Evolutionary conservation across 2,797 vertebrate species (phyloP).

Genomic region (Galagoides demidoff): DNA sequence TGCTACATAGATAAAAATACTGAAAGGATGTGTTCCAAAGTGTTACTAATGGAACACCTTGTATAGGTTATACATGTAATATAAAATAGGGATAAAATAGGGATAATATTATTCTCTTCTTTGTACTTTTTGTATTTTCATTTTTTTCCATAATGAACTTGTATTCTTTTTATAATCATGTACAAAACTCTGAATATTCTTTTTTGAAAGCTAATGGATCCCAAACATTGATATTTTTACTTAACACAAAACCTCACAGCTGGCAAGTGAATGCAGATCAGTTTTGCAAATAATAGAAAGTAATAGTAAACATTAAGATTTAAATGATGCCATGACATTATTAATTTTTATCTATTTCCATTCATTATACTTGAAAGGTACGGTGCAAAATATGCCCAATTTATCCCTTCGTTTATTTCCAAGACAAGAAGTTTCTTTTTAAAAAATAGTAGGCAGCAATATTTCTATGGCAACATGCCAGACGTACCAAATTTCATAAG

Average conservation of each 20-base stretch:
- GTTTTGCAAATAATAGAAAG: conserved; percentile 25
- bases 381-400: not conserved
- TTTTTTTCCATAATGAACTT: conserved; percentile 12
- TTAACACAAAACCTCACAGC: not conserved
- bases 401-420: conserved; percentile 32
- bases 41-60: not conserved
- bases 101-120: not conserved
- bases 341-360: conserved; percentile 25
- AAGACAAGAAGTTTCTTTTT: conserved; percentile 31
- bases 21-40: not conserved
- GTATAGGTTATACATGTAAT: not conserved
- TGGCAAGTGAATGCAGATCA: not conserved
- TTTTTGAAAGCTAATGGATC: conserved; percentile 21
- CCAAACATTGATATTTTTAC: conserved; percentile 40
- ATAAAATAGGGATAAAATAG: not conserved
- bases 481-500: conserved; percentile 54
- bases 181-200: conserved; percentile 18
- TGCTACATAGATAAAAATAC: not conserved
- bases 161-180: conserved; percentile 37
- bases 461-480: conserved; percentile 22
- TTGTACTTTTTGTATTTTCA: not conserved
- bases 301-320: not conserved
- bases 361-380: not conserved
- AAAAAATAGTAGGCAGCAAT: not conserved
- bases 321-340: not conserved